These are phyloP conservation scores for Calypte anna DNA, from an alignment of 2,113 vertebrate species.

Conservation along the genomic window DNA sequence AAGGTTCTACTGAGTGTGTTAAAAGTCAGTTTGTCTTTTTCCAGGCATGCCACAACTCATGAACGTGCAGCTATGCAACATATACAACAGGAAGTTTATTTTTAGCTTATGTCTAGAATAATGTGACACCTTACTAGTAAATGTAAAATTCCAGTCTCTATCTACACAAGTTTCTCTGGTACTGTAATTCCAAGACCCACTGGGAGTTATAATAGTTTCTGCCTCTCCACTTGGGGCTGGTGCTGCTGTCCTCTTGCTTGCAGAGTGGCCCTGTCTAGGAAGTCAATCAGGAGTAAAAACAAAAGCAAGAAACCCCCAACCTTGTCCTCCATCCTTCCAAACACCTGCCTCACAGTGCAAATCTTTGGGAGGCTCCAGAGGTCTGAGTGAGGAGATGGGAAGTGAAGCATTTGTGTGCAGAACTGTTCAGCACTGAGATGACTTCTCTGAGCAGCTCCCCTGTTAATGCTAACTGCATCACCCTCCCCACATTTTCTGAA, in stretches of 20 bases:
- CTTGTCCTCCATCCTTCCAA: not conserved
- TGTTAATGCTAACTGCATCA: not conserved
- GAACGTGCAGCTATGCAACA: not conserved
- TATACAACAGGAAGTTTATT: not conserved
- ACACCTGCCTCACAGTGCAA: not conserved
- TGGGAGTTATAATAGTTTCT: not conserved
- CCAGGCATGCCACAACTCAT: not conserved
- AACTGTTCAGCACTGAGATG: not conserved
- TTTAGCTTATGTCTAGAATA: not conserved
- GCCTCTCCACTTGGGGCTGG: not conserved
- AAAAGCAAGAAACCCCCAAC: not conserved
- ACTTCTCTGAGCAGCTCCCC: not conserved
- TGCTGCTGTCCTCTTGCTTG: not conserved
- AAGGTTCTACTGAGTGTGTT: not conserved
- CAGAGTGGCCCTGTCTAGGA: not conserved
- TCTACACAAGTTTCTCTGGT: not conserved
- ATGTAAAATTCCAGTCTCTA: not conserved
- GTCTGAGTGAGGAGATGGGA: not conserved
- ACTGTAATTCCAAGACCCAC: not conserved
- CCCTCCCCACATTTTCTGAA: not conserved
- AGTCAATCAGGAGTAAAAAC: not conserved
- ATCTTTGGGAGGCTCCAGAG: not conserved
- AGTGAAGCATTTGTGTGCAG: accelerated
- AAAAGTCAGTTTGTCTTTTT: not conserved
- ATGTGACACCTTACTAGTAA: not conserved